phyloP scores from a whole-genome alignment of 2,888 invertebrate species.

The Drosophila subquinaria region DNA sequence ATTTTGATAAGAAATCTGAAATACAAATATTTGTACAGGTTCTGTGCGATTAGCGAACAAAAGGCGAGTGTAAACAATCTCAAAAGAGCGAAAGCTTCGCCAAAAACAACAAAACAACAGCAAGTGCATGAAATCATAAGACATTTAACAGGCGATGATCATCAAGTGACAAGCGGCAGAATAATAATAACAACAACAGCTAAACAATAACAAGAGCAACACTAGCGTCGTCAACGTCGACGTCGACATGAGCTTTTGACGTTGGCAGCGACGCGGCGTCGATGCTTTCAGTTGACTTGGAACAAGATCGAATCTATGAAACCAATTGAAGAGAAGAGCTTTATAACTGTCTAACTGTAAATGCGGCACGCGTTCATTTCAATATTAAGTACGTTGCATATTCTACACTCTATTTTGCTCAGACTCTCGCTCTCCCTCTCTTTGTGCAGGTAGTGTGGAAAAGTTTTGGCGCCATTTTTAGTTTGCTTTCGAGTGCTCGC shows the following conservation, averaged over 20 bases:
- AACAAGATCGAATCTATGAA: conserved; percentile 32
- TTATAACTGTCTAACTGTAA: conserved; percentile 47
- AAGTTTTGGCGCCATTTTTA: conserved; percentile 83
- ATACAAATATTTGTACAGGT: conserved; percentile 22
- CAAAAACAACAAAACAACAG: conserved; percentile 34
- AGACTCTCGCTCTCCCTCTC: conserved; percentile 29
- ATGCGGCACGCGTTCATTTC: conserved; percentile 45
- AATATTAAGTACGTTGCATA: conserved; percentile 6
- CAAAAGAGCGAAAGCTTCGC: not conserved
- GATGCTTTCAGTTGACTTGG: conserved; percentile 1
- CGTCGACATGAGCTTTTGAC: conserved; percentile 23
- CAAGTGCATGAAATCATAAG: conserved; percentile 18
- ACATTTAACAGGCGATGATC: conserved; percentile 53
- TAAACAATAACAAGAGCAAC: conserved; percentile 36
- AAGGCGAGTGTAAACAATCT: conserved; percentile 24
- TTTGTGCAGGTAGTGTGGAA: conserved; percentile 46
- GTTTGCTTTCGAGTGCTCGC: conserved; percentile 70
- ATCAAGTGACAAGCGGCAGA: conserved; percentile 29
- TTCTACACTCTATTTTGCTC: conserved; percentile 22
- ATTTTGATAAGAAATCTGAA: conserved; percentile 32
- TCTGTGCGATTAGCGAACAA: conserved; percentile 41
- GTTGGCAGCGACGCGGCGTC: conserved; percentile 8
- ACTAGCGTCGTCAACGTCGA: conserved; percentile 6
- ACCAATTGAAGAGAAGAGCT: conserved; percentile 54
- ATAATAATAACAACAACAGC: conserved; percentile 18